phyloP scores from a whole-genome alignment of 2,113 vertebrate genomes.

The Cinclus mexicanus region DNA sequence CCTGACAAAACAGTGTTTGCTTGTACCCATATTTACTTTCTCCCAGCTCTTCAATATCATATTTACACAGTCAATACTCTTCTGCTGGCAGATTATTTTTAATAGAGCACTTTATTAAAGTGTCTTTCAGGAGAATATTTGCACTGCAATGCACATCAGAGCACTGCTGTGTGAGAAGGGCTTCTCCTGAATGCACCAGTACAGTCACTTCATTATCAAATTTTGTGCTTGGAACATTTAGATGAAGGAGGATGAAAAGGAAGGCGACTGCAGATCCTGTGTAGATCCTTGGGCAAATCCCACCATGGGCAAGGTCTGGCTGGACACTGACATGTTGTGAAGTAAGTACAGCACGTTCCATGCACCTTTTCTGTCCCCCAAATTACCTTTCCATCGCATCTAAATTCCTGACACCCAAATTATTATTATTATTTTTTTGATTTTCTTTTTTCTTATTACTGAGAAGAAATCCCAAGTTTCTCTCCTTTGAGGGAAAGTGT shows the following conservation, averaged over 20 bases:
- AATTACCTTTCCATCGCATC: not conserved
- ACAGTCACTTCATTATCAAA: not conserved
- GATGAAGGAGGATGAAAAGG: not conserved
- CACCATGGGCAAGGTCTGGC: not conserved
- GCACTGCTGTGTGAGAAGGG: not conserved
- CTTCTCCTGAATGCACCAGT: not conserved
- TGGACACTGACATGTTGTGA: not conserved
- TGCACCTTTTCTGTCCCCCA: not conserved
- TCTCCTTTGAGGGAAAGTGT: not conserved
- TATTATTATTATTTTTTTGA: not conserved
- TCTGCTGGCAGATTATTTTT: not conserved
- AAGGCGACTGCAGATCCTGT: rapidly evolving
- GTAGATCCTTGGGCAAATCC: not conserved
- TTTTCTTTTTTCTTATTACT: not conserved
- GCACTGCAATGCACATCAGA: not conserved
- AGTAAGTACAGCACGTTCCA: rapidly evolving
- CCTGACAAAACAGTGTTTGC: not conserved
- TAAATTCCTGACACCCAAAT: not conserved
- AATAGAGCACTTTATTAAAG: not conserved
- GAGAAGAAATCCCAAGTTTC: not conserved
- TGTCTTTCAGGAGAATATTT: not conserved
- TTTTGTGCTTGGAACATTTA: not conserved
- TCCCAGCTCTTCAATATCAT: not conserved
- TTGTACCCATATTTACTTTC: not conserved
- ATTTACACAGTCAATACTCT: not conserved